Base-by-base conservation (phyloP, 2,888 invertebrate genomes). In the Achlya flavicornis region DNA sequence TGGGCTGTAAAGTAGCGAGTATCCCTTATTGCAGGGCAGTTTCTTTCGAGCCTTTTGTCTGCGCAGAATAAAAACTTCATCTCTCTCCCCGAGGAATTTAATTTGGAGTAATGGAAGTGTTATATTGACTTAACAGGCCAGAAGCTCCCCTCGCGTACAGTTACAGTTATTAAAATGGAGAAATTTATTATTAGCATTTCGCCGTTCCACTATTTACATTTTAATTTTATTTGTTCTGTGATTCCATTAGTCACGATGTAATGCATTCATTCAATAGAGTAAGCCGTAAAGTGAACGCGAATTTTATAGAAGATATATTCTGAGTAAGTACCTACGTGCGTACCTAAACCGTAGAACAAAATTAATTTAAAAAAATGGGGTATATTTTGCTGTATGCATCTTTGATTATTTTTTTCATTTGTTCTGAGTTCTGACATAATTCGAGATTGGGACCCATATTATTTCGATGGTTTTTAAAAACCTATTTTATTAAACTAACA, bases 81-180 rank as follows among this genome's bases (percentile, higher is more conserved):
- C 87, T 88, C 90, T 78, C 90, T 92, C 93, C 92, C 93, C 86
- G 79, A 90, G 92, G 93, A 93, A 93, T 93, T 93, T 93, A 93
- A 93, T 93, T 93, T 93, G 88, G 86, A 92, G 91, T 93, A 93
- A 93, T 93, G 93, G 93, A 93, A 93, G 93, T 93, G 93, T 93
- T 93, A 93, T 93, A 93, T 93, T 93, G 93, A 93, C 93, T 93
- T 92, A 93, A 92, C 92, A 93, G 92, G 90, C 92, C 92, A 92
- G 90, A 90, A 86, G 86, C 85, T 89, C 92, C 93, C 93, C 93
- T 90, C 80, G 83, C 83, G 78, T 77, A 80, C 87, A 84, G 92
- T 89, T 89, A 92, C 92, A 91, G 93, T 93, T 93, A 93, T 93
- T 93, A 93, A 93, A 93, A 93, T 93, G 93, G 92, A 88, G 92